phyloP scores from a whole-genome alignment of 2,113 vertebrate species.

The Ochotona princeps region DNA sequence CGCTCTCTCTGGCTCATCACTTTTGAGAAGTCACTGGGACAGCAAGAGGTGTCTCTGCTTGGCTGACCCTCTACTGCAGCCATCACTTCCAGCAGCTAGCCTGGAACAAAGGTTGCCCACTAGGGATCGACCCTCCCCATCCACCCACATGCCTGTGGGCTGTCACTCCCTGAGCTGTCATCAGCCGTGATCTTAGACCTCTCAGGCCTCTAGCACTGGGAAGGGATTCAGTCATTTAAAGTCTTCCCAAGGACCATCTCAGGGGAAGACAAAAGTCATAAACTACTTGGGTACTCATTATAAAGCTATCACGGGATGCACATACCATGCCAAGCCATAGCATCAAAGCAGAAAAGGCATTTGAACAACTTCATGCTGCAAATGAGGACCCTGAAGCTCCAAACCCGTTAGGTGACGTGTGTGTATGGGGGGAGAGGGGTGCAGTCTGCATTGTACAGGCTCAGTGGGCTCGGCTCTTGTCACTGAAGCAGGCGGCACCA shows the following conservation, averaged over 20 bases:
- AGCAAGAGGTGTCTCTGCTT: not conserved
- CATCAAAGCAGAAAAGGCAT: constrained; percentile 27
- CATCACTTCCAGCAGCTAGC: not conserved
- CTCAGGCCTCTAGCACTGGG: not conserved
- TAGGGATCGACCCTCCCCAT: too few species aligned
- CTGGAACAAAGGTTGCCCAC: not conserved
- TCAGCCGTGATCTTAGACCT: not conserved
- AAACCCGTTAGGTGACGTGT: not conserved
- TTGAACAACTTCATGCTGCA: not conserved
- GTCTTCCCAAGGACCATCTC: not conserved
- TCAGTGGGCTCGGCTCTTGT: not conserved
- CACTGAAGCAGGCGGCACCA: not conserved
- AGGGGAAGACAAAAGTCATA: not conserved
- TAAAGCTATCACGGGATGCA: too few species aligned
- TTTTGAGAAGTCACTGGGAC: not conserved
- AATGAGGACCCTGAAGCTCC: not conserved
- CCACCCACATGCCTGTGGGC: not conserved
- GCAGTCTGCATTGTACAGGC: not conserved
- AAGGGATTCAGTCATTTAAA: not conserved
- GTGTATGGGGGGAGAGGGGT: not conserved
- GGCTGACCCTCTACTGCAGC: not conserved
- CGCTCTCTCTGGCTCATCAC: not conserved
- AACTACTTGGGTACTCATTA: not conserved
- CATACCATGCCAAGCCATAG: too few species aligned
- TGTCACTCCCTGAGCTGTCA: not conserved